Evolutionary conservation across 2,113 vertebrate genomes (phyloP).

Genomic region (Gulo gulo): DNA sequence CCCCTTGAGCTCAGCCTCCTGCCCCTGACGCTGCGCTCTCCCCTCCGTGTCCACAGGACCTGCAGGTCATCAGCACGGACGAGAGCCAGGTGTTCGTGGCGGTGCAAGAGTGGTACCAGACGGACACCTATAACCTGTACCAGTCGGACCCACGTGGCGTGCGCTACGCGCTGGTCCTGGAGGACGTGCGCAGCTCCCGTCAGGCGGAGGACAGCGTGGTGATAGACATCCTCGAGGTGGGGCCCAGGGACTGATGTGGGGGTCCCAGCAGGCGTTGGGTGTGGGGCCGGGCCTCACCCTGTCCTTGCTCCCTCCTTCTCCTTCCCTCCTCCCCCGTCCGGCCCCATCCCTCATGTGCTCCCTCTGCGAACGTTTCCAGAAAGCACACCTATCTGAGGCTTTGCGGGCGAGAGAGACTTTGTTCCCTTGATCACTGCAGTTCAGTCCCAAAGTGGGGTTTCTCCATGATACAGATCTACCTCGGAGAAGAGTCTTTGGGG

Average conservation of each 20-base stretch:
- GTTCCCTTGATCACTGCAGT: accelerated
- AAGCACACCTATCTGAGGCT: accelerated
- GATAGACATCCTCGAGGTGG: slow-evolving; percentile 96
- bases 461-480: accelerated
- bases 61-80: slow-evolving; percentile 96
- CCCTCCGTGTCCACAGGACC: slow-evolving; percentile 83
- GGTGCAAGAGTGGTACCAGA: slow-evolving; percentile 97
- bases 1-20: too few relatives aligned
- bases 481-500: not conserved
- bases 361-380: not conserved
- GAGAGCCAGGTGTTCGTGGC: slow-evolving; percentile 96
- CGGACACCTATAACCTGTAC: slow-evolving; percentile 96
- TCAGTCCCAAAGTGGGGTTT: accelerated
- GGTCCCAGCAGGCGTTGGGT: too few relatives aligned
- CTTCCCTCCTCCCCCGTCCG: not conserved
- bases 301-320: accelerated
- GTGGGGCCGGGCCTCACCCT: accelerated
- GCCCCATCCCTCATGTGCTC: accelerated
- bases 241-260: accelerated
- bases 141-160: slow-evolving; percentile 92
- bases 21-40: not conserved
- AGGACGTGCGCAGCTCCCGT: slow-evolving; percentile 94
- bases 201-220: slow-evolving; percentile 94
- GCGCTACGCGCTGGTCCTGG: slow-evolving; percentile 91
- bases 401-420: accelerated